Evolutionary conservation across 2,888 invertebrate species (phyloP).

Genomic region (Selenia dentaria): DNA sequence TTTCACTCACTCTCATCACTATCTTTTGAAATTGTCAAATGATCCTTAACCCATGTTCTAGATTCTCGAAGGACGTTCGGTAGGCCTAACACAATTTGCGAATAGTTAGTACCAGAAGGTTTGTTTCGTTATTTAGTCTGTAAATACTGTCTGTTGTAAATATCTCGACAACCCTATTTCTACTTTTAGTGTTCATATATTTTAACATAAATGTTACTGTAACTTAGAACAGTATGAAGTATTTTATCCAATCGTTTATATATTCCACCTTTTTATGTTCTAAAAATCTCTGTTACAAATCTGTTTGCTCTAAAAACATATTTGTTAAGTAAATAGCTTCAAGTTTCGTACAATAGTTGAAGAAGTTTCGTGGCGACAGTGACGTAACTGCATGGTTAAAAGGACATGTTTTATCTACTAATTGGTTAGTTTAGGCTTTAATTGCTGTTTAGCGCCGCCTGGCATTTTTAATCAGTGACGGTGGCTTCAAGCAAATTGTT

Average conservation of each 20-base stretch:
- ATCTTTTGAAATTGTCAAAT: no score
- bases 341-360: slow-evolving; percentile 2
- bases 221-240: background rate
- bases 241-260: background rate
- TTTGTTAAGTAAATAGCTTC: background rate
- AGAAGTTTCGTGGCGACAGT: slow-evolving; percentile 10
- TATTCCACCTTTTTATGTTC: background rate
- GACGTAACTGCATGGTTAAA: slow-evolving; percentile 11
- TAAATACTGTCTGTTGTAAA: no score
- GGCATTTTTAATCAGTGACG: slow-evolving; percentile 13
- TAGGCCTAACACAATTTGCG: no score
- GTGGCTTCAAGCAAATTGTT: slow-evolving; percentile 1
- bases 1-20: no score
- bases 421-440: slow-evolving; percentile 20
- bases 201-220: no score
- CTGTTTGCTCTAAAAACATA: no score
- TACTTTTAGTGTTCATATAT: background rate
- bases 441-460: slow-evolving; percentile 16
- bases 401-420: slow-evolving; percentile 19
- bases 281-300: no score
- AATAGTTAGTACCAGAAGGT: no score
- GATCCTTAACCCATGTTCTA: no score
- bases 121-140: no score
- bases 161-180: background rate
- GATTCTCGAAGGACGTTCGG: no score